phyloP scores from a whole-genome alignment of 2,113 vertebrate species.

The Ceratotherium simum region DNA sequence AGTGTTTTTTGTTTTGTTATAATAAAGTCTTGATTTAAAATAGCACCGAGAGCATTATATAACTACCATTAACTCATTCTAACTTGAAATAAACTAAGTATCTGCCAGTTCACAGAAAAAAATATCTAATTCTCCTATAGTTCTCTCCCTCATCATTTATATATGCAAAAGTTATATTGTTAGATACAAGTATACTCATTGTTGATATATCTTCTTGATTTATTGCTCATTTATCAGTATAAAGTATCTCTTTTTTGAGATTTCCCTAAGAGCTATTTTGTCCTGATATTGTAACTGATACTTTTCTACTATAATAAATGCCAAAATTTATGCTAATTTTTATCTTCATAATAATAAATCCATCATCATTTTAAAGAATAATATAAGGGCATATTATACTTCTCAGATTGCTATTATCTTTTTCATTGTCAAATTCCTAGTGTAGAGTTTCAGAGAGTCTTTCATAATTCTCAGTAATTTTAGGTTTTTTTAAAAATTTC shows the following conservation, averaged over 20 bases:
- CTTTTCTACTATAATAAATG: neutral
- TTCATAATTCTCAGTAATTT: neutral
- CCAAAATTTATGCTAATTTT: neutral
- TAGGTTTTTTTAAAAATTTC: neutral
- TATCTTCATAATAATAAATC: neutral
- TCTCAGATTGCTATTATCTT: neutral
- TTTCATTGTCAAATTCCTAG: neutral
- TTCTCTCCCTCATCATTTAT: neutral
- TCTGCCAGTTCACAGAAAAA: neutral
- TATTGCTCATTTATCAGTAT: neutral
- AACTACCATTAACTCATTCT: neutral
- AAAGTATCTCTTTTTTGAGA: neutral
- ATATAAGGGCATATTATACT: neutral
- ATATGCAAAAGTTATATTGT: neutral
- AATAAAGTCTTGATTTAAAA: conserved; percentile 34
- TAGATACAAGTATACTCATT: neutral
- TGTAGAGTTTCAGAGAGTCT: neutral
- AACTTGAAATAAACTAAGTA: neutral
- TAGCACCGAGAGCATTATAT: neutral
- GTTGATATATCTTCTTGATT: neutral
- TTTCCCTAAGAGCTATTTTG: neutral
- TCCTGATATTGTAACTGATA: neutral
- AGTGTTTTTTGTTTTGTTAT: neutral
- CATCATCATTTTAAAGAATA: neutral
- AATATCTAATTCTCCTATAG: neutral